A percentile compares a stretch with the other conserved stretches of the same genome.
Evolutionary conservation across 2,888 invertebrate genomes (phyloP).

Genomic region (Cantharis rufa): DNA sequence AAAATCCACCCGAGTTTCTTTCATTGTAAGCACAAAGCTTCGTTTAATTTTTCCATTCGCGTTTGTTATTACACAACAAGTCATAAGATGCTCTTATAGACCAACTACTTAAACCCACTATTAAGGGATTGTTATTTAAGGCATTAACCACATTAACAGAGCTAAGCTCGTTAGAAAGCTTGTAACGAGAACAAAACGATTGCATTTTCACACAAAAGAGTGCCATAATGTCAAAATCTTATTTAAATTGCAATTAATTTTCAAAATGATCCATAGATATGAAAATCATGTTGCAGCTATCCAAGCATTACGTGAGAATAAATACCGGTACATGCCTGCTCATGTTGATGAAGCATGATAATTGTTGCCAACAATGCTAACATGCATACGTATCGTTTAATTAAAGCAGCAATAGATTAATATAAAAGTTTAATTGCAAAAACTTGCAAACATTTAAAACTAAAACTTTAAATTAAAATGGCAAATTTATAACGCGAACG

Average conservation of each 20-base stretch:
- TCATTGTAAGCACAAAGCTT: neutral
- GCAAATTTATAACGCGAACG: neutral
- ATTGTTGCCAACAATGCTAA: neutral
- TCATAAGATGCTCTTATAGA: neutral
- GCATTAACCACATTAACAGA: neutral
- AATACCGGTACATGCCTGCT: neutral
- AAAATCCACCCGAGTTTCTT: neutral
- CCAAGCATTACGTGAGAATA: neutral
- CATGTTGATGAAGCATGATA: conserved; percentile 21
- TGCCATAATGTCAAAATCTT: neutral
- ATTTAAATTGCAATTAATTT: neutral
- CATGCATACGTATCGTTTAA: conserved; percentile 17
- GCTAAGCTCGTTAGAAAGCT: neutral
- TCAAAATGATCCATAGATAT: neutral
- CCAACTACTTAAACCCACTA: neutral
- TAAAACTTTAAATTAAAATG: neutral
- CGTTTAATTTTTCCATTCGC: neutral
- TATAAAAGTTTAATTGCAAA: neutral
- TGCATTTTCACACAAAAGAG: neutral
- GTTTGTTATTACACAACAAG: neutral
- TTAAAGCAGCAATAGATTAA: conserved; percentile 20
- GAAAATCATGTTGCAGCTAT: neutral
- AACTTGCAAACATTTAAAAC: neutral
- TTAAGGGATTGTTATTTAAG: neutral
- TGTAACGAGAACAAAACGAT: neutral